Percentiles rank a stretch among this genome's conserved stretches.
phyloP scores from a whole-genome alignment of 37 sponge, comb jelly and placozoan species.

The Chondrilla cf. caribensis region DNA sequence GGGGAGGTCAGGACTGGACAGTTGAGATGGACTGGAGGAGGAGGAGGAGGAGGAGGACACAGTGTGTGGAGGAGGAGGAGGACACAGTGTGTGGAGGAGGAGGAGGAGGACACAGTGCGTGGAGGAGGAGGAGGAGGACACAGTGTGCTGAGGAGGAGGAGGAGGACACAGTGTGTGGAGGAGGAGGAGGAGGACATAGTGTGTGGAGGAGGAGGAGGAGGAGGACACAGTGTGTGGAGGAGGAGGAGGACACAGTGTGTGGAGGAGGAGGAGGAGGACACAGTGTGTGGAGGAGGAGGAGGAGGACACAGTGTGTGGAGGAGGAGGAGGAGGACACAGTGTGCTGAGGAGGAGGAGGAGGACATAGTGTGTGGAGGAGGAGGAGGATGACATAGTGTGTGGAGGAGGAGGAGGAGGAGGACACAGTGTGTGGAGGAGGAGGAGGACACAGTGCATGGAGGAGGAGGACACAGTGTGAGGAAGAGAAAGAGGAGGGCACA shows the following conservation, averaged over 20 bases:
- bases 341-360: too few relatives aligned
- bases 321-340: too few relatives aligned
- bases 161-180: too few relatives aligned
- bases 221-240: not conserved
- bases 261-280: not conserved
- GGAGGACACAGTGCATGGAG: not conserved
- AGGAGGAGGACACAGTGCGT: not conserved
- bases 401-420: too few relatives aligned
- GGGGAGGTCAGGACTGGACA: not conserved
- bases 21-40: not conserved
- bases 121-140: not conserved
- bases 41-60: too few relatives aligned
- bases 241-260: not conserved
- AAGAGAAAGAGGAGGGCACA: not conserved
- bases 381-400: too few relatives aligned
- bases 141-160: not conserved
- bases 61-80: not conserved
- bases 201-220: too few relatives aligned
- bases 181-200: too few relatives aligned
- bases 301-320: too few relatives aligned
- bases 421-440: too few relatives aligned
- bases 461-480: not conserved
- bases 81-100: too few relatives aligned
- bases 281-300: too few relatives aligned
- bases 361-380: not conserved